Evolutionary conservation across 2,888 invertebrate genomes (phyloP).

Genomic region (Hypsopygia costalis): DNA sequence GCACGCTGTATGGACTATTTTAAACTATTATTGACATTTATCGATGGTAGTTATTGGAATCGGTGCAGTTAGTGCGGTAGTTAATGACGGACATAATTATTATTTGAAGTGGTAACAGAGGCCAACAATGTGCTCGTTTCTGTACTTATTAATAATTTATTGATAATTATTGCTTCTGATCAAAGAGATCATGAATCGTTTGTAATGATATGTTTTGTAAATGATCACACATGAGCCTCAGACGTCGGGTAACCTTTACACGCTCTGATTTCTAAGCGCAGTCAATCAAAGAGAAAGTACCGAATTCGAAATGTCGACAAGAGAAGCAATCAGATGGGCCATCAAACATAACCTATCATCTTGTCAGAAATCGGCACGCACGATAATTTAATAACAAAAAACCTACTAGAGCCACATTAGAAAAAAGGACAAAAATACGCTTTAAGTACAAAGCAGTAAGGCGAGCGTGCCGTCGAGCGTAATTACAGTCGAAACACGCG

Average conservation of each 20-base stretch:
- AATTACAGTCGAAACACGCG: constrained; percentile 75
- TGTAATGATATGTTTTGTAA: constrained; percentile 5
- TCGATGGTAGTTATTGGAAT: constrained; percentile 40
- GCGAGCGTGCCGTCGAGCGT: constrained; percentile 42
- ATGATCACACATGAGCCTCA: constrained; percentile 20
- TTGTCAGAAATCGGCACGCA: constrained; percentile 78
- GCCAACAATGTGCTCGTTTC: not conserved
- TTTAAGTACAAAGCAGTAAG: constrained; percentile 50
- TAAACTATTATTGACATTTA: constrained; percentile 52
- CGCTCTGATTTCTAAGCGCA: constrained; percentile 54
- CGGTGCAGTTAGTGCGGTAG: constrained; percentile 12
- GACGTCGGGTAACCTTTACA: constrained; percentile 45
- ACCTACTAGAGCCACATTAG: constrained; percentile 50
- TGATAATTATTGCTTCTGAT: too few relatives aligned
- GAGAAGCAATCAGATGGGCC: constrained; percentile 77
- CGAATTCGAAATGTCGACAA: constrained; percentile 70
- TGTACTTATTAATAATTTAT: too few relatives aligned
- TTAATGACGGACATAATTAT: constrained; percentile 17
- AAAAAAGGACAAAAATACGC: constrained; percentile 52
- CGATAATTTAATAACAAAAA: constrained; percentile 79
- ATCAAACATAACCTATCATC: constrained; percentile 78
- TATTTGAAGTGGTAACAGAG: constrained; percentile 21
- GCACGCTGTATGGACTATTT: constrained; percentile 39
- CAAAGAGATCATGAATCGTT: constrained; percentile 4
- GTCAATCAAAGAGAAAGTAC: constrained; percentile 78